phyloP scores from a whole-genome alignment of 2,888 invertebrate species.

The Odontothrips loti region DNA sequence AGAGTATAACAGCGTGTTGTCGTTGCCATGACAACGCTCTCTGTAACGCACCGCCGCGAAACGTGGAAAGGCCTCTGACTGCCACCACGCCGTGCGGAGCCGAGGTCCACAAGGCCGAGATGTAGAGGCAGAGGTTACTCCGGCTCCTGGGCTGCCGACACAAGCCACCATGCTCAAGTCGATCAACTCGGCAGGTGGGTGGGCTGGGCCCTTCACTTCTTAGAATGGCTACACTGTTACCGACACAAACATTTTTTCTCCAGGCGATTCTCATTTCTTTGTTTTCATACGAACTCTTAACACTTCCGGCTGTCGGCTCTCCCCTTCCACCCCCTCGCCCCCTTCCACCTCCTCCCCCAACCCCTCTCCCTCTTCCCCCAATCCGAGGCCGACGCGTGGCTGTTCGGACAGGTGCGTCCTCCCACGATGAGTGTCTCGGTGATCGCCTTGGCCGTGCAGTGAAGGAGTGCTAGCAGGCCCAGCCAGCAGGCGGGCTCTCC shows the following conservation, averaged over 20 bases:
- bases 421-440: neutral
- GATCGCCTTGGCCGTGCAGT: neutral
- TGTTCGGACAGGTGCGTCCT: neutral
- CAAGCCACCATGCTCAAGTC: conserved; percentile 8
- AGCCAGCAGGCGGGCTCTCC: too few relatives aligned
- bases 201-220: neutral
- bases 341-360: too few relatives aligned
- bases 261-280: too few relatives aligned
- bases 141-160: neutral
- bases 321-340: too few relatives aligned
- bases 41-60: neutral
- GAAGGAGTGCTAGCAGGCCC: too few relatives aligned
- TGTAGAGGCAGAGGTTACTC: neutral
- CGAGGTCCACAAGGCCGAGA: neutral
- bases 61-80: neutral
- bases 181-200: neutral
- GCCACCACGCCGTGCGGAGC: neutral
- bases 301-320: too few relatives aligned
- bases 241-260: too few relatives aligned
- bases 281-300: too few relatives aligned
- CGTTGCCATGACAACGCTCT: neutral
- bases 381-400: neutral
- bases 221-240: too few relatives aligned
- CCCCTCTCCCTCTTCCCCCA: too few relatives aligned
- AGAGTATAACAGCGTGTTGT: neutral